phyloP scores from a whole-genome alignment of 2,113 vertebrate genomes.

The Gopherus flavomarginatus region DNA sequence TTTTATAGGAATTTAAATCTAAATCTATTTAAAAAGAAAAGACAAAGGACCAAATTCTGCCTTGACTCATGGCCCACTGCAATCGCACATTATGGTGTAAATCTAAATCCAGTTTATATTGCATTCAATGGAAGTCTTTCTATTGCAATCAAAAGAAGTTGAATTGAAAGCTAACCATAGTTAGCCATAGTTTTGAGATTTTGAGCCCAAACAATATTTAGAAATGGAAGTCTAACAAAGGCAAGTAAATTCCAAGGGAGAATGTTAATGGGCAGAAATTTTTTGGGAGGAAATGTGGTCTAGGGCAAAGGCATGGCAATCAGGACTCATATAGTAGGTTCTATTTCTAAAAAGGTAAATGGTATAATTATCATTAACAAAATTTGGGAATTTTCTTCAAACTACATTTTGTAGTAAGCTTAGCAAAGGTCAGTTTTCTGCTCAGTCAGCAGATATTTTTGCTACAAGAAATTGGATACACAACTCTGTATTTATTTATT shows the following conservation, averaged over 20 bases:
- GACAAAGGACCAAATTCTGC: conserved; percentile 6
- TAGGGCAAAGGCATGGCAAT: not conserved
- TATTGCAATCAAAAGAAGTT: not conserved
- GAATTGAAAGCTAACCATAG: not conserved
- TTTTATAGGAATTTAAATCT: conserved; percentile 13
- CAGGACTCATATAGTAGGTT: not conserved
- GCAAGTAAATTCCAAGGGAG: not conserved
- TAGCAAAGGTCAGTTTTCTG: too few species aligned
- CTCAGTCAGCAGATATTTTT: not conserved
- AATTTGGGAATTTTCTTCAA: not conserved
- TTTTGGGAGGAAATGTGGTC: not conserved
- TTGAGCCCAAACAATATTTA: not conserved
- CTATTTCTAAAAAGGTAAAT: not conserved
- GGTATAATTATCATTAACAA: not conserved
- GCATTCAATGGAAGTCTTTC: not conserved
- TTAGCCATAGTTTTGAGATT: not conserved
- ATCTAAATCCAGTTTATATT: conserved; percentile 5
- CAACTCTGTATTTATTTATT: not conserved
- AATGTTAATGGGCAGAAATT: not conserved
- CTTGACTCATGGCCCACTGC: not conserved
- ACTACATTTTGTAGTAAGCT: not conserved
- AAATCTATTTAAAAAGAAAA: not conserved
- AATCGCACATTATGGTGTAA: not conserved
- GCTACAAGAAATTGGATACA: not conserved
- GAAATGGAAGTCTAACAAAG: not conserved